Conservation (phyloP, 2,113 vertebrate genomes). For the Nerophis ophidion region DNA sequence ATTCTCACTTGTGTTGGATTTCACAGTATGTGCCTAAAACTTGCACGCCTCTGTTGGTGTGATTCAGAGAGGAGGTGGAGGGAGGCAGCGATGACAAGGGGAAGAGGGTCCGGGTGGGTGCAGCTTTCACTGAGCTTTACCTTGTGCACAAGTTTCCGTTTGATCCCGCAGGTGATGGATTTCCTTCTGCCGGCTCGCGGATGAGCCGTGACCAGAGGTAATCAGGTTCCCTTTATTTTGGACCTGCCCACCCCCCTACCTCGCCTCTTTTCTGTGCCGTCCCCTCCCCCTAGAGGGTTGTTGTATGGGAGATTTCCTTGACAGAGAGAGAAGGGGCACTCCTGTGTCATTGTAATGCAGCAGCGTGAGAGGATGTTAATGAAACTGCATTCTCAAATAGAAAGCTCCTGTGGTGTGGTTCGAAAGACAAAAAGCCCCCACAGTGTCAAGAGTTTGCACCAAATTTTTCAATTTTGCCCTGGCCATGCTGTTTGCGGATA, state of each 20-base stretch:
- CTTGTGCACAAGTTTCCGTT: conserved; percentile 50
- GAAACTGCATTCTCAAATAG: conserved; percentile 69
- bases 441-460: conserved; percentile 35
- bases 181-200: conserved; percentile 57
- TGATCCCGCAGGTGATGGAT: conserved; percentile 69
- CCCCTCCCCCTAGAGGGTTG: conserved; percentile 52
- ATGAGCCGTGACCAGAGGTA: conserved; percentile 64
- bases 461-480: conserved; percentile 40
- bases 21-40: conserved; percentile 66
- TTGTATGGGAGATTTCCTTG: conserved; percentile 60
- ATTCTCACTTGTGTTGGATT: conserved; percentile 61
- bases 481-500: conserved; percentile 46
- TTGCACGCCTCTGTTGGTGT: conserved; percentile 52
- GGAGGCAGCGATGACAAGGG: conserved; percentile 23
- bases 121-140: conserved; percentile 62
- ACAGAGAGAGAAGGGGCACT: conserved; percentile 52
- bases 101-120: conserved; percentile 40
- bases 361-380: conserved; percentile 68
- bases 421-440: conserved; percentile 63
- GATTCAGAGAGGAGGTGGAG: conserved; percentile 40
- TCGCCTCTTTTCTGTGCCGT: conserved; percentile 24
- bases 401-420: conserved; percentile 61
- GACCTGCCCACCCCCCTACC: background rate
- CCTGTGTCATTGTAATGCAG: conserved; percentile 70
- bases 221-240: conserved; percentile 57